These are phyloP conservation scores for Pseudochirops cupreus DNA, from an alignment of 2,797 vertebrate species.

Conservation along the genomic window DNA sequence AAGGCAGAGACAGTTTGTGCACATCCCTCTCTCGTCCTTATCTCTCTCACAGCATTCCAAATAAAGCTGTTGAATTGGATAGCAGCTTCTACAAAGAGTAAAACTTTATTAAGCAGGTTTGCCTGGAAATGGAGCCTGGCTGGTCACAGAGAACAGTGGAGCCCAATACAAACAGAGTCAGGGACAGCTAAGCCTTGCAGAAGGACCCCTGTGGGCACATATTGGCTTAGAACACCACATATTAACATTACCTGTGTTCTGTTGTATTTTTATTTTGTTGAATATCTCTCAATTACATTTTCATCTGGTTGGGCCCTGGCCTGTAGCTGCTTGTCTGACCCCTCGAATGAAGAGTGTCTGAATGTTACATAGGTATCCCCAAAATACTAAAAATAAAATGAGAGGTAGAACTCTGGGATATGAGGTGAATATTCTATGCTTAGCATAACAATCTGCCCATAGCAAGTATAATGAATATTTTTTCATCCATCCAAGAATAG, in stretches of 20 bases:
- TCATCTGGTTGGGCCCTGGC: neutral
- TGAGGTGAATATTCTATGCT: neutral
- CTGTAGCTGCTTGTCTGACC: neutral
- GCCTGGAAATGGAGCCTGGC: neutral
- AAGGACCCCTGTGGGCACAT: neutral
- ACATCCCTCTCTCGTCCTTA: neutral
- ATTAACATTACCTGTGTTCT: neutral
- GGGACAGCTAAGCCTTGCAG: neutral
- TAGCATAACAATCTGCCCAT: neutral
- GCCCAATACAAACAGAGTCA: neutral
- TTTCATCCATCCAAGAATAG: neutral
- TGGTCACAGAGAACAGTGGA: neutral
- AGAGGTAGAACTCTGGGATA: neutral
- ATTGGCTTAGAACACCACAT: neutral
- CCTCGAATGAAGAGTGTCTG: neutral
- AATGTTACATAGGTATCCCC: neutral
- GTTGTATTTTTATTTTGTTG: neutral
- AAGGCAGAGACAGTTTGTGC: neutral
- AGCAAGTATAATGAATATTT: neutral
- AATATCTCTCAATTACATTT: neutral
- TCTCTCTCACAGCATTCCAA: neutral
- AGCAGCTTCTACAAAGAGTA: neutral
- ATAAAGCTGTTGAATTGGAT: neutral
- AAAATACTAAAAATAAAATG: neutral
- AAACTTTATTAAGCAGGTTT: neutral